These are phyloP conservation scores for Onychostruthus taczanowskii DNA, from an alignment of 2,113 vertebrate species.

Conservation along the genomic window DNA sequence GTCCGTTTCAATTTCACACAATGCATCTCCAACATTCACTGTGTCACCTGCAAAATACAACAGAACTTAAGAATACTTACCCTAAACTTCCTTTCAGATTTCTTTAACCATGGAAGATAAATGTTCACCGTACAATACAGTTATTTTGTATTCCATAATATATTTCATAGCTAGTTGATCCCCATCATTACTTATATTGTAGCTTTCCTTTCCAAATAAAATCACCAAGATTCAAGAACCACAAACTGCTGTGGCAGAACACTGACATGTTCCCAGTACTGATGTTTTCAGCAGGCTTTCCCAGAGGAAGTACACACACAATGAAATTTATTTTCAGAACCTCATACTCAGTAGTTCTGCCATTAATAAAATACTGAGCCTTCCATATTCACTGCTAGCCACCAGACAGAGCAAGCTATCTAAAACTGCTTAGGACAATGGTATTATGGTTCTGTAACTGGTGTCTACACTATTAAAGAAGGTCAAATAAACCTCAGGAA, in stretches of 20 bases:
- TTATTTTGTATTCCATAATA: neutral
- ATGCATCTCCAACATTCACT: slow-evolving; percentile 86
- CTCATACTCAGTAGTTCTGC: neutral
- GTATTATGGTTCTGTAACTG: neutral
- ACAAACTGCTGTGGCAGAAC: neutral
- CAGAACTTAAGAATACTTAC: neutral
- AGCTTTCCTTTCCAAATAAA: neutral
- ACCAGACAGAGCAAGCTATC: neutral
- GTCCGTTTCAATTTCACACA: slow-evolving; percentile 98
- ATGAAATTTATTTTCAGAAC: neutral
- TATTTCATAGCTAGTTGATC: neutral
- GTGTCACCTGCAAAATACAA: slow-evolving; percentile 82
- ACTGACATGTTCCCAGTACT: neutral
- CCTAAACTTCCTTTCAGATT: neutral
- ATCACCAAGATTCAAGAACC: neutral
- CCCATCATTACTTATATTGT: neutral
- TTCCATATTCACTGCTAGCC: neutral
- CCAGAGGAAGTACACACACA: neutral
- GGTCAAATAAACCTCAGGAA: neutral
- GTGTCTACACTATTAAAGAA: neutral
- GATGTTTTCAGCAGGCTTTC: neutral
- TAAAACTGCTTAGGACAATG: neutral
- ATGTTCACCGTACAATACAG: neutral
- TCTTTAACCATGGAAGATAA: neutral
- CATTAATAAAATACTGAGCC: neutral